A percentile compares a stretch with the other conserved stretches of the same genome.
phyloP scores from a whole-genome alignment of 1,140 invertebrate species.

The Rhopalosiphum padi region DNA sequence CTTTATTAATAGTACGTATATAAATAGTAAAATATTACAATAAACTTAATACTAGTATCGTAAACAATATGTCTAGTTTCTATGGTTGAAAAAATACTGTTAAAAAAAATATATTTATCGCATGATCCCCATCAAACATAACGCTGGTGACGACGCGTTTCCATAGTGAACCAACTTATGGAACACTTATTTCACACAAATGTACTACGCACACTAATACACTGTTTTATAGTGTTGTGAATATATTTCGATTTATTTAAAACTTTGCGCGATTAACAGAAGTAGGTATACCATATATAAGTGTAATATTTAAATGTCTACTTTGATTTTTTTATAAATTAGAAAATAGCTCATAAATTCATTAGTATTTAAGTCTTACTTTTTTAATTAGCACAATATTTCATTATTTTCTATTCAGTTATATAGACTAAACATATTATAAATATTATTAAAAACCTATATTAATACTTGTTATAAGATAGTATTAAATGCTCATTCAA shows the following conservation, averaged over 20 bases:
- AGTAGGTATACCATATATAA: background rate
- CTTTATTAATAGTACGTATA: background rate
- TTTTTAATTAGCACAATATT: background rate
- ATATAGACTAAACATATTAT: background rate
- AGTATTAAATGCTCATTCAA: background rate
- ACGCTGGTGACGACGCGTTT: background rate
- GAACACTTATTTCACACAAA: background rate
- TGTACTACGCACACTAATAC: background rate
- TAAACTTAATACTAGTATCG: background rate
- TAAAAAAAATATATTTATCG: background rate
- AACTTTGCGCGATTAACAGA: background rate
- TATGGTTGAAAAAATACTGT: background rate
- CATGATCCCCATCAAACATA: background rate
- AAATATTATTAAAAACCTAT: background rate
- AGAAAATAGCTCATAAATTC: background rate
- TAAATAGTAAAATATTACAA: background rate
- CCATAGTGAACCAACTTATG: background rate
- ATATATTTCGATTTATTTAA: slow-evolving; percentile 11
- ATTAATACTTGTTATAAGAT: background rate
- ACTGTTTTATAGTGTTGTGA: background rate
- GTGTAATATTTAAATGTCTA: background rate
- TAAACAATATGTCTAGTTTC: background rate
- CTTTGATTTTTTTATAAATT: background rate
- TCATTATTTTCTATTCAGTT: background rate
- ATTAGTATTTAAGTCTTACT: background rate